Percentiles rank a stretch among this genome's conserved stretches.
These are phyloP conservation scores for Paralinhomoeus sp. DNA, from an alignment of 2,888 invertebrate genomes.

Conservation along the genomic window DNA sequence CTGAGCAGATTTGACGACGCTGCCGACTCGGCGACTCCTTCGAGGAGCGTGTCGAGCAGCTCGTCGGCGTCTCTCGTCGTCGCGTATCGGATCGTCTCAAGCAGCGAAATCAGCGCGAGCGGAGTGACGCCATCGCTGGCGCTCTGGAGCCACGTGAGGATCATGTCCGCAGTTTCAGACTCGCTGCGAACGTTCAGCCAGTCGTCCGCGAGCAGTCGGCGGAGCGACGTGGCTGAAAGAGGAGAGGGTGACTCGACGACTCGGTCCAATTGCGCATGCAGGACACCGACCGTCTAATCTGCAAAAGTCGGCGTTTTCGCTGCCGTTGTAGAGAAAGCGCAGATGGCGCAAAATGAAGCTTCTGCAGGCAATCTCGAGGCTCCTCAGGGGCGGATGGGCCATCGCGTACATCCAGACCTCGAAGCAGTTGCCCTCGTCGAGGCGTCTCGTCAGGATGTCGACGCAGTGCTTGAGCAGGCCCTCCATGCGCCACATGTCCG, in stretches of 20 bases:
- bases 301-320: neutral
- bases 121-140: neutral
- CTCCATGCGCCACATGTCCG: conserved; percentile 1
- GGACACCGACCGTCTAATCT: neutral
- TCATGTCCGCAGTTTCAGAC: neutral
- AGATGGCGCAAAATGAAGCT: neutral
- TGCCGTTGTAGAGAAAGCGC: neutral
- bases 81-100: neutral
- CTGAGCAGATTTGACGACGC: no score
- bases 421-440: conserved; percentile 1
- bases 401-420: conserved; percentile 2
- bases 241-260: no score
- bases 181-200: neutral
- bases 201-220: neutral
- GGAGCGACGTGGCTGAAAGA: no score
- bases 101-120: neutral
- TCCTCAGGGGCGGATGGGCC: neutral
- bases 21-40: neutral
- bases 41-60: no score
- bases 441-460: neutral
- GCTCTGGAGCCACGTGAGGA: neutral
- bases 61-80: no score
- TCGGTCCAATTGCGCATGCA: neutral
- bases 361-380: neutral
- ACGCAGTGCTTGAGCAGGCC: neutral